These are phyloP conservation scores for Bombus fervidus DNA, from an alignment of 1,140 invertebrate species.

Conservation along the genomic window DNA sequence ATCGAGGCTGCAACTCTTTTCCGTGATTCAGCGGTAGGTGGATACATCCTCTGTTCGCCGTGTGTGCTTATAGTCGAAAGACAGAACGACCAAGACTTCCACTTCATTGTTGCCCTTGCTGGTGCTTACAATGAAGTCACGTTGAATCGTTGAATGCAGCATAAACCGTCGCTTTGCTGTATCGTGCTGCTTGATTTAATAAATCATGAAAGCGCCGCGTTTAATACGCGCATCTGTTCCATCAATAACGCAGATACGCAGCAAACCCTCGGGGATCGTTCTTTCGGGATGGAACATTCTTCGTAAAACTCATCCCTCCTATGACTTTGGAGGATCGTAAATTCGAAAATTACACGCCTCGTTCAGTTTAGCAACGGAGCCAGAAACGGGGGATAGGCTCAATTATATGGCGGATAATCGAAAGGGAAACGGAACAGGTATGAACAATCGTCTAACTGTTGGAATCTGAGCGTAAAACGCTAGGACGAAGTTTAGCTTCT, in stretches of 20 bases:
- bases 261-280: not conserved
- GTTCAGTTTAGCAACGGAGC: not conserved
- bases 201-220: slow-evolving; percentile 34
- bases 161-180: not conserved
- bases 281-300: not conserved
- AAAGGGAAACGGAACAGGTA: not conserved
- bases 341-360: not conserved
- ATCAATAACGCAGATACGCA: not conserved
- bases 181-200: slow-evolving; percentile 24
- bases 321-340: not conserved
- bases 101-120: slow-evolving; percentile 7
- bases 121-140: slow-evolving; percentile 48
- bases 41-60: not conserved
- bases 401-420: not conserved
- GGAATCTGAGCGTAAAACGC: not conserved
- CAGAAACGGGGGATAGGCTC: not conserved
- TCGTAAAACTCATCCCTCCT: no score
- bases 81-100: not conserved
- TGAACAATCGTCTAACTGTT: not conserved
- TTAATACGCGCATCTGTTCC: slow-evolving; percentile 22
- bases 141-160: slow-evolving; percentile 43
- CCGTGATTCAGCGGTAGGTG: no score
- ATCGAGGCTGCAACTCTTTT: no score
- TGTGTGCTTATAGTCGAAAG: no score
- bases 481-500: no score